These are phyloP conservation scores for Spermophilus dauricus DNA, from an alignment of 2,113 vertebrate genomes.

Conservation along the genomic window DNA sequence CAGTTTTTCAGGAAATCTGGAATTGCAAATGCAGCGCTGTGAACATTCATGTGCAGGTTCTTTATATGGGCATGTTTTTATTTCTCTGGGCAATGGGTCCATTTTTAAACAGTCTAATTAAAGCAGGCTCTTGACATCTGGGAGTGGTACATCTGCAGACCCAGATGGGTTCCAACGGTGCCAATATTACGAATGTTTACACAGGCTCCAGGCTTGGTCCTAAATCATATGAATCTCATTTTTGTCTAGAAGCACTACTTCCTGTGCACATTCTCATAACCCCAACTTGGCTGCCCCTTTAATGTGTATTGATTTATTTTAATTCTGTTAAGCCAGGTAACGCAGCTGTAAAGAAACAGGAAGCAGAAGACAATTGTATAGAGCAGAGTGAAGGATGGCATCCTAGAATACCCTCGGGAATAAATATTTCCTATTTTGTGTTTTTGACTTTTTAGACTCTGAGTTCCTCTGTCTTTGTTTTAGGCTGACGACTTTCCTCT, in stretches of 20 bases:
- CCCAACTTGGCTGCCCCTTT: conserved; percentile 28
- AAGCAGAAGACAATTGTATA: conserved; percentile 62
- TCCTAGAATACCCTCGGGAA: conserved; percentile 51
- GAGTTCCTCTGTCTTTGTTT: background rate
- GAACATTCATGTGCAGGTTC: background rate
- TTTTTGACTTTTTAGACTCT: background rate
- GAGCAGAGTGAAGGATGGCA: conserved; percentile 59
- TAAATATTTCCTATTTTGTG: conserved; percentile 24
- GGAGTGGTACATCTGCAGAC: background rate
- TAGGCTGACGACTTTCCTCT: background rate
- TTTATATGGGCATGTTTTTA: background rate
- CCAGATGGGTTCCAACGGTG: background rate
- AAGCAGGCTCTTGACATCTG: background rate
- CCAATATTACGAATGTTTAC: background rate
- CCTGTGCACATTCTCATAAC: background rate
- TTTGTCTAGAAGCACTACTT: background rate
- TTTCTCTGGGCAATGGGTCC: background rate
- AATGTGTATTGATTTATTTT: conserved; percentile 42
- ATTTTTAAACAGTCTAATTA: conserved; percentile 11
- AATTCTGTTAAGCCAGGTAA: conserved; percentile 63
- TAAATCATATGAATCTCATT: background rate
- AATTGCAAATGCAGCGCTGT: background rate
- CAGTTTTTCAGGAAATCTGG: background rate
- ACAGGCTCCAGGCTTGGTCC: background rate
- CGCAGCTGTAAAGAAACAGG: conserved; percentile 60